A percentile compares a stretch with the other conserved stretches of the same genome.
These are phyloP conservation scores for Rousettus leschenaultii DNA, from an alignment of 2,113 vertebrate genomes.

Conservation along the genomic window DNA sequence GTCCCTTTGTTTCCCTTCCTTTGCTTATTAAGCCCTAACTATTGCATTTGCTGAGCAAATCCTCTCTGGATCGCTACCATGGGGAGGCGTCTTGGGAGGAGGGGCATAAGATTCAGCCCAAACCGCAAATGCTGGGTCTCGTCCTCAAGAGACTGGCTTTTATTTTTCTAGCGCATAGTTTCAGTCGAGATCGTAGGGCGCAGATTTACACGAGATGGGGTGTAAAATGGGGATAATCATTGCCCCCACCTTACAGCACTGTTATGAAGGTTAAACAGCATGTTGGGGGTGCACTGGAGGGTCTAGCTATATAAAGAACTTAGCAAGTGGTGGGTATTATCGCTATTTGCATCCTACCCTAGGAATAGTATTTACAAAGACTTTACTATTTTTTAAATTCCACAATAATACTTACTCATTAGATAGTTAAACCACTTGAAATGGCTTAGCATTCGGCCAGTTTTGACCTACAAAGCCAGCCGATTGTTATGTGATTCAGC, in stretches of 20 bases:
- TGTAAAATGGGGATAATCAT: background rate
- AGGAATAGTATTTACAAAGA: background rate
- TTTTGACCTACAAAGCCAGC: background rate
- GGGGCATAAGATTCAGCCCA: background rate
- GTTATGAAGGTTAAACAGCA: background rate
- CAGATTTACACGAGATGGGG: background rate
- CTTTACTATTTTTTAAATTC: background rate
- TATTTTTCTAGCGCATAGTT: background rate
- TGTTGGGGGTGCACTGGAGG: too few species aligned
- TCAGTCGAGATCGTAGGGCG: background rate
- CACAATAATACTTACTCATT: background rate
- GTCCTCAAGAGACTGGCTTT: background rate
- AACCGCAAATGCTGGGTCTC: background rate
- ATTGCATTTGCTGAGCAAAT: background rate
- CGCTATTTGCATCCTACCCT: background rate
- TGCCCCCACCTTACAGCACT: background rate
- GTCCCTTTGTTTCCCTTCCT: background rate
- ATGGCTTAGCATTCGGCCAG: background rate
- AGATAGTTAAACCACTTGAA: background rate
- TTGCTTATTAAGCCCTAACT: background rate
- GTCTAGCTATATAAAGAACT: background rate
- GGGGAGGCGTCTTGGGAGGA: rapidly evolving
- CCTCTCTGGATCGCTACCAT: background rate
- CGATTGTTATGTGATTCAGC: background rate
- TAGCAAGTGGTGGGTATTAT: background rate